Base-by-base conservation (phyloP, 2,797 vertebrate species). In the Amniataba percoides region DNA sequence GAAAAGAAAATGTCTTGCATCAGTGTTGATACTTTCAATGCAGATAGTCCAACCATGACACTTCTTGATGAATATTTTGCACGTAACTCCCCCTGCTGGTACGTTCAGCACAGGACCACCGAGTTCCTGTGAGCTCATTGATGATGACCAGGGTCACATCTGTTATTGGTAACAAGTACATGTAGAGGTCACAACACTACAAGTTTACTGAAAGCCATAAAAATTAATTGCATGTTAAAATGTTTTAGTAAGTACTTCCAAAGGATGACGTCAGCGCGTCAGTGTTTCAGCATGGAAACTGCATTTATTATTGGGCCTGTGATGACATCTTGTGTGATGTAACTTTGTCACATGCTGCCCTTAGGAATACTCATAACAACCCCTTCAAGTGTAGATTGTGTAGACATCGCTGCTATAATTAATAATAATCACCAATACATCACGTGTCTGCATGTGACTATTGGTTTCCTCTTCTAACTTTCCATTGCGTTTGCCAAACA, bases 401-500 rank as follows among this genome's bases (percentile, higher is more conserved):
- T 34, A 53, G 21, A 73, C 52, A 31, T 65, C 6, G 7, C 21
- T 40, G 49, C 69, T 76, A 46, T 42, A 77, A 31, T 31, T 31
- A 31, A 31, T 31, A 60, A 81, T 71, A 67, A 61, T 80, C 67
- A 63, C 58, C 45, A 34, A 19, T 61, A 53, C 12, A 3, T 57
- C 57, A 45, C 12, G 10, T 56, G 59, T 77, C 57, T 23, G 34
- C 57, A 46, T 77, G 82, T 69, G 61, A 79, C 34, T 21, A 45
- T 62, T 14, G n/a, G 36, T 45, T 53, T 48, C 68, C 68, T 66
- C 83, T 1, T 74, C 71, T 21, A 74, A 90, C 71, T 92, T 93
- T 94, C 91, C 86, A 81, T 87, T 88, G 84, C 78, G 70, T 82
- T 81, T 71, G 83, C 71, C 88, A 71, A 74, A 86, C 87, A 76